These are phyloP conservation scores for Ancistrus triradiatus DNA, from an alignment of 2,113 vertebrate species.

Conservation along the genomic window DNA sequence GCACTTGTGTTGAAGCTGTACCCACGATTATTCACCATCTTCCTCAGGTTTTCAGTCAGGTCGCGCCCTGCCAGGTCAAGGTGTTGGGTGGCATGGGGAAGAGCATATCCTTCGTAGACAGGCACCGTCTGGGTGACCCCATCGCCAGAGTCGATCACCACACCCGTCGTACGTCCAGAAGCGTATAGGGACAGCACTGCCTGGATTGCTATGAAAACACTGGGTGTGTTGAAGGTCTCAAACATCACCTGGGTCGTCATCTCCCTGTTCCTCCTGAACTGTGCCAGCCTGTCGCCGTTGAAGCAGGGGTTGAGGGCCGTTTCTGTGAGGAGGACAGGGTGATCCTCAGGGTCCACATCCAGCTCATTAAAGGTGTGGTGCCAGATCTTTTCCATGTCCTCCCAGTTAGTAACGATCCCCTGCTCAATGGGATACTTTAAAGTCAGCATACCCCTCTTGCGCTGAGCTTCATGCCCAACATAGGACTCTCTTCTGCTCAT, in stretches of 20 bases:
- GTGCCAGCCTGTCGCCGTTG: too few relatives aligned
- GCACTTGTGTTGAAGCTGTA: not conserved
- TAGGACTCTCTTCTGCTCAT: not conserved
- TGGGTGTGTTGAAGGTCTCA: not conserved
- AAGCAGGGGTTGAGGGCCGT: not conserved
- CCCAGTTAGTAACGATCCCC: not conserved
- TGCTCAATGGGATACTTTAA: not conserved
- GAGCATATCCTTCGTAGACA: too few relatives aligned
- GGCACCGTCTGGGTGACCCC: too few relatives aligned
- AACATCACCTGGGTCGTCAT: not conserved
- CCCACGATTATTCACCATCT: not conserved
- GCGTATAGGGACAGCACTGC: not conserved
- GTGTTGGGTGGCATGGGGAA: not conserved
- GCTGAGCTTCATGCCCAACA: not conserved
- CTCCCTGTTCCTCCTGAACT: not conserved
- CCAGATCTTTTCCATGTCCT: too few relatives aligned
- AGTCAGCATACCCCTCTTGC: not conserved
- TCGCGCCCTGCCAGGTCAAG: not conserved
- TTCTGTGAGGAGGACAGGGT: too few relatives aligned
- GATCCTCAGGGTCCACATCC: not conserved
- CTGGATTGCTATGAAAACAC: not conserved
- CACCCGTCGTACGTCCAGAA: not conserved
- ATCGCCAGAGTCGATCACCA: too few relatives aligned
- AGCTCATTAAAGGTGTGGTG: not conserved
- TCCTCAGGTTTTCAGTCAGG: not conserved